Percentiles rank a stretch among this genome's conserved stretches.
These are phyloP conservation scores for Telmatochromis sp. DNA, from an alignment of 2,113 vertebrate species.

Conservation along the genomic window DNA sequence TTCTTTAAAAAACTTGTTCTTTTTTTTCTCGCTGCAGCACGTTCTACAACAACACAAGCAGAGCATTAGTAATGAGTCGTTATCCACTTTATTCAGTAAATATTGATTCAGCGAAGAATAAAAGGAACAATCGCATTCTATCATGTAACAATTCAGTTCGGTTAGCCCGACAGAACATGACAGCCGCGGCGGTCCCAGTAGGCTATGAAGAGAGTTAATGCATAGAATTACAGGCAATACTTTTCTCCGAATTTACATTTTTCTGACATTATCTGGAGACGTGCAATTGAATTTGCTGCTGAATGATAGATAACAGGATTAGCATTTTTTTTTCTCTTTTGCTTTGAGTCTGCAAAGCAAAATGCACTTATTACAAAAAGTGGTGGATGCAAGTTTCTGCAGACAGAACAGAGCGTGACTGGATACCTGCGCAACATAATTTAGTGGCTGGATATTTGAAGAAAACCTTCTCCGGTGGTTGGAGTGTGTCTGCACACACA, in stretches of 20 bases:
- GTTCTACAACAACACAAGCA: not conserved
- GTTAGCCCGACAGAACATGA: not conserved
- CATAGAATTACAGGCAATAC: not conserved
- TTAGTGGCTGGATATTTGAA: not conserved
- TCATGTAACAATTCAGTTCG: not conserved
- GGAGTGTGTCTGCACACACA: not conserved
- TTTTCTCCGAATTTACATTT: conserved; percentile 15
- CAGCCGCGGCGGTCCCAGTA: not conserved
- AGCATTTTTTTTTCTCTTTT: not conserved
- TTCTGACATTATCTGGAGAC: conserved; percentile 22
- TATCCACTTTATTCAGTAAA: not conserved
- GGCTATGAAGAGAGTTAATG: not conserved
- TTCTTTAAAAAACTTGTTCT: not conserved
- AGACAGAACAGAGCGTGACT: not conserved
- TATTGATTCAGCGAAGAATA: not conserved
- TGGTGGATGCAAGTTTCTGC: not conserved
- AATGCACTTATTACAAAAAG: not conserved
- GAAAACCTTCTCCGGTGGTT: not conserved
- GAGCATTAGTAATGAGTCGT: not conserved
- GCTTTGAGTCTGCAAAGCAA: not conserved
- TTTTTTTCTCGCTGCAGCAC: not conserved
- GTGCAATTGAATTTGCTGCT: conserved; percentile 5
- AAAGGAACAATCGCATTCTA: not conserved
- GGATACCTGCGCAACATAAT: not conserved
- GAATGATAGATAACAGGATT: conserved; percentile 22